A percentile compares a stretch with the other conserved stretches of the same genome.
Evolutionary conservation across 2,888 invertebrate species (phyloP).

Genomic region (Drosophila barbarae): DNA sequence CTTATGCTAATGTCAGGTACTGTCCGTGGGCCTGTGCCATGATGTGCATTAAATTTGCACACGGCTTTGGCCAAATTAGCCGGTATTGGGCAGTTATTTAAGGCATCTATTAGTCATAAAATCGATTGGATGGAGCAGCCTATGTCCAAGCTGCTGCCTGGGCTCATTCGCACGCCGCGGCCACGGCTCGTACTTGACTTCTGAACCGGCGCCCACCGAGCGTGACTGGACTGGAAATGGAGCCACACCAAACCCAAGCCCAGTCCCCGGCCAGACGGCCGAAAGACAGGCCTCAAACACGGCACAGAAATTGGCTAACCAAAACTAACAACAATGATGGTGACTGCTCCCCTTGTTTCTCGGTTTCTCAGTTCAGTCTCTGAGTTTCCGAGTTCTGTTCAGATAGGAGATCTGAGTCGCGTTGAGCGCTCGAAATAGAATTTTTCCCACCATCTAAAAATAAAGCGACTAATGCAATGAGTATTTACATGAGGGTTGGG

Average conservation of each 20-base stretch:
- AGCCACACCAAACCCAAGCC: conserved; percentile 43
- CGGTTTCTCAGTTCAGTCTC: conserved; percentile 10
- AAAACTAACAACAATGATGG: conserved; percentile 59
- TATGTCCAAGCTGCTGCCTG: conserved; percentile 33
- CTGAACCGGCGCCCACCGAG: conserved; percentile 74
- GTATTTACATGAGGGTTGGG: conserved; percentile 17
- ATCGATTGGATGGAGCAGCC: conserved; percentile 37
- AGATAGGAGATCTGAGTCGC: conserved; percentile 66
- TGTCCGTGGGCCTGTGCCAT: conserved; percentile 22
- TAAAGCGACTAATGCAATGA: conserved; percentile 48
- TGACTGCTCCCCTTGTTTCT: conserved; percentile 36
- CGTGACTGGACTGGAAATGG: conserved; percentile 68
- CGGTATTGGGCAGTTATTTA: conserved; percentile 61
- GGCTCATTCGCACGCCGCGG: conserved; percentile 70
- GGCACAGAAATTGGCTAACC: conserved; percentile 33
- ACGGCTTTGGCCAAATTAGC: conserved; percentile 64
- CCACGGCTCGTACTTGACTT: conserved; percentile 69
- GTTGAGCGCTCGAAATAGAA: conserved; percentile 59
- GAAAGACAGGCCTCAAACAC: conserved; percentile 39
- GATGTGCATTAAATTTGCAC: conserved; percentile 64
- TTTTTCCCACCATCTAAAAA: conserved; percentile 71
- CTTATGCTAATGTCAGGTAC: conserved; percentile 46
- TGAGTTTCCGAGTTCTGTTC: conserved; percentile 41
- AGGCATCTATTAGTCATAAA: conserved; percentile 71
- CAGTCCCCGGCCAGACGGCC: conserved; percentile 44